Conservation (phyloP, 2,113 vertebrate species). For the Brachirus orientalis region DNA sequence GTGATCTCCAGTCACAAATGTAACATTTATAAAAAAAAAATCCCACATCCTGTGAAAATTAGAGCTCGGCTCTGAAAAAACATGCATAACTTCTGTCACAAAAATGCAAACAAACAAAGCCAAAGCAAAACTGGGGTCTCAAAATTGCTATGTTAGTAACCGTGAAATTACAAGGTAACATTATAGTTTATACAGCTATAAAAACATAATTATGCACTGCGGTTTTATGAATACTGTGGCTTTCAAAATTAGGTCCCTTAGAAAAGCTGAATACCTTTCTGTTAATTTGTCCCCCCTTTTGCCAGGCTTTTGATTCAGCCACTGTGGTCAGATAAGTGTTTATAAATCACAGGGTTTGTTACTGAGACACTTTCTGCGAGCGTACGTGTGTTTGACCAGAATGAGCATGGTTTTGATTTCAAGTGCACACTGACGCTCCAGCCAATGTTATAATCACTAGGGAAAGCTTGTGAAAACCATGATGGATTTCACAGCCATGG, state of each 20-base stretch:
- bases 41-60: constrained; percentile 79
- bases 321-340: constrained; percentile 72
- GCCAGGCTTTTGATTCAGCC: constrained; percentile 69
- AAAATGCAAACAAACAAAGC: constrained; percentile 87
- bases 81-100: constrained; percentile 79
- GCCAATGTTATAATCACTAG: constrained; percentile 62
- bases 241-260: constrained; percentile 81
- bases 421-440: constrained; percentile 54
- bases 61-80: constrained; percentile 66
- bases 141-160: constrained; percentile 82
- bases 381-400: constrained; percentile 53
- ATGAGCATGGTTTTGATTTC: constrained; percentile 66
- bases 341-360: constrained; percentile 70
- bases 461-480: constrained; percentile 74
- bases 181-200: constrained; percentile 86
- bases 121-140: constrained; percentile 82
- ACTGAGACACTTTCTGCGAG: constrained; percentile 60
- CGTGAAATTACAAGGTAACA: constrained; percentile 89
- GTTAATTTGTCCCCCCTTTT: constrained; percentile 75
- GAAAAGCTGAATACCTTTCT: constrained; percentile 78
- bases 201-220: constrained; percentile 84
- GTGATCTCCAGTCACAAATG: constrained; percentile 1
- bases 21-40: constrained; percentile 28
- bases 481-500: constrained; percentile 75
- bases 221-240: constrained; percentile 81